Evolutionary conservation across 2,797 vertebrate species (phyloP), one percentile per base, ranked within the genome.

Genomic region (Enteromius thamalakanensis): DNA sequence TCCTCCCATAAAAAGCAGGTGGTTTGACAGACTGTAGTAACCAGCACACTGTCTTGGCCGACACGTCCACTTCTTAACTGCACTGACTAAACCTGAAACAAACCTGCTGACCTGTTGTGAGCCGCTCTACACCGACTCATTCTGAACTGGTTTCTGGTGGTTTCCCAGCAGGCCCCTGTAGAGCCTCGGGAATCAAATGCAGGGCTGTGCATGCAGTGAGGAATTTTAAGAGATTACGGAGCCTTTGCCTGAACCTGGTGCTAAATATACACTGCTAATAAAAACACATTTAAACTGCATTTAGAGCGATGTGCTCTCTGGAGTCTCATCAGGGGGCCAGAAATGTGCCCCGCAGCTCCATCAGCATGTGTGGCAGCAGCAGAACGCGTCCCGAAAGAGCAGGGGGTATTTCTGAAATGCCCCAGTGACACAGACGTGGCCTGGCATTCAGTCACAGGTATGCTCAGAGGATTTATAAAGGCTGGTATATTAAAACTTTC

Each of bases 311-410:
- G 32, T 12, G 21, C 37, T 53, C 72, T 58, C 65, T 34, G 49
- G 60, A 55, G 77, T 19, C 77, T 74, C 71, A 76, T 58, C 64
- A 37, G 77, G 83, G 62, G 76, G 77, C 9, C 45, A 80, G 69
- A 80, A 75, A 75, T 69, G 47, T 69, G 70, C 60, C 77, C 15
- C 1, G 3, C 29, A 49, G 69, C 60, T 40, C 3, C 21, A n/a
- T 11, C 47, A 45, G 23, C 49, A 29, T 79, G 70, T 62, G 71
- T 76, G 76, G 69, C 15, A 40, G 62, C 23, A 3, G 5, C 79
- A 32, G 60, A 58, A 82, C n/a, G 67, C 53, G 47, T 75, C 72
- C 49, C 72, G 9, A 37, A 75, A 55, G 76, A 65, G 68, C 23
- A 7, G 60, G 2, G 60, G 12, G 60, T 65, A 53, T 72, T 84